Evolutionary conservation across 2,888 invertebrate genomes (phyloP).

Genomic region (Crepidodera aurea): DNA sequence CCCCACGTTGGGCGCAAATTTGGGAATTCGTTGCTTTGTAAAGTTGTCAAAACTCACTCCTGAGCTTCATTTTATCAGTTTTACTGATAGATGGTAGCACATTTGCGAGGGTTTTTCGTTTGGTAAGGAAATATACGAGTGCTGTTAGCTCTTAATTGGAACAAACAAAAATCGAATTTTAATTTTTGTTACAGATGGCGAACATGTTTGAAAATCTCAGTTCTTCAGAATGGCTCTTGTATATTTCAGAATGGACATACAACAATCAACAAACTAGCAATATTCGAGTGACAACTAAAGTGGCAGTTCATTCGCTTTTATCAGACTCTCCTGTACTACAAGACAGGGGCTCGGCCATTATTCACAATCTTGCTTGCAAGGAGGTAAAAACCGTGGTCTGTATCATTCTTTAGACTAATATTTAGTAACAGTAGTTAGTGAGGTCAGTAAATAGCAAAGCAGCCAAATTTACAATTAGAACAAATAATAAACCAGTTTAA

Average conservation of each 20-base stretch:
- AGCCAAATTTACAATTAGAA: no score
- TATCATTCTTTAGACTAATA: conserved; percentile 63
- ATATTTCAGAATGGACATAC: conserved; percentile 91
- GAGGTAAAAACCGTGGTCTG: conserved; percentile 97
- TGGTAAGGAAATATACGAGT: no score
- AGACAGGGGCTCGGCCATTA: conserved; percentile 84
- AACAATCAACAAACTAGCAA: conserved; percentile 82
- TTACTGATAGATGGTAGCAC: no score
- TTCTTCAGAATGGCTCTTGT: conserved; percentile 91
- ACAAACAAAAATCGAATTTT: no score
- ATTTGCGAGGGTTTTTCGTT: no score
- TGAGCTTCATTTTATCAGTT: no score
- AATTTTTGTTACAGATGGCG: conserved; percentile 70
- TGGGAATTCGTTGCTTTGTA: no score
- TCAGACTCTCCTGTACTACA: conserved; percentile 76
- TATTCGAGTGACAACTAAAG: conserved; percentile 89
- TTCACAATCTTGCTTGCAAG: conserved; percentile 92
- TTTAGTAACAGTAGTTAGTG: neutral
- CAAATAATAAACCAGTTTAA: no score
- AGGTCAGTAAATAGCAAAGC: neutral
- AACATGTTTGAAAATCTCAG: conserved; percentile 90
- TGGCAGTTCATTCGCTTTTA: conserved; percentile 85
- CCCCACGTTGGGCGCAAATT: no score
- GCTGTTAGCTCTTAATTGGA: no score
- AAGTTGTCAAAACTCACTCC: no score